These are phyloP conservation scores for Anas platyrhynchos DNA, from an alignment of 2,113 vertebrate genomes.

Conservation along the genomic window DNA sequence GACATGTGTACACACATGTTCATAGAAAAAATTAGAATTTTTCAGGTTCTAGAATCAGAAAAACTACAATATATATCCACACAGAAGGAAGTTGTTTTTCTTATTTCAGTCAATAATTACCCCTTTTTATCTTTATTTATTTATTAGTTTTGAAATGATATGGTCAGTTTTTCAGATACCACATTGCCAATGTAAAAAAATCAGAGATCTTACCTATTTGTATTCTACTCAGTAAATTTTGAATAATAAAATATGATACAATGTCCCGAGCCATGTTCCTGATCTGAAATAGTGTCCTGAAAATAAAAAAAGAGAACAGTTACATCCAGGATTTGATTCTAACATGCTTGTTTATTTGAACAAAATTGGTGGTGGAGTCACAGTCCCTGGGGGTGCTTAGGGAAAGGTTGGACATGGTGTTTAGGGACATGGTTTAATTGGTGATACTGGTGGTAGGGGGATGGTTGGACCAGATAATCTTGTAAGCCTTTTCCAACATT, in stretches of 20 bases:
- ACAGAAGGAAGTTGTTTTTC: neutral
- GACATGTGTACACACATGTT: neutral
- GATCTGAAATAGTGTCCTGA: fast-evolving
- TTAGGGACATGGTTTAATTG: no score
- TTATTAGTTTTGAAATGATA: neutral
- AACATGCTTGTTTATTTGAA: neutral
- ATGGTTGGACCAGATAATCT: no score
- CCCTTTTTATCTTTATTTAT: no score
- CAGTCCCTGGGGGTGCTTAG: no score
- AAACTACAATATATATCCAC: neutral
- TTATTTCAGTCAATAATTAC: neutral
- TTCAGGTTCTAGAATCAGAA: neutral
- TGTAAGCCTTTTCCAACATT: no score
- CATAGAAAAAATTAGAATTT: neutral
- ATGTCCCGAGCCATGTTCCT: no score
- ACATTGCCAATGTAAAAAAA: neutral
- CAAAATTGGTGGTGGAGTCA: neutral
- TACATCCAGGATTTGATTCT: neutral
- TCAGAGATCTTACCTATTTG: neutral
- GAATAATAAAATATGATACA: fast-evolving
- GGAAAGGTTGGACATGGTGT: no score
- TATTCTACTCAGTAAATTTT: neutral
- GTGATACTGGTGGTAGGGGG: no score
- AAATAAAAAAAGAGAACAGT: fast-evolving
- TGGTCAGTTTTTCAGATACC: neutral